Conservation (phyloP, 2,113 vertebrate genomes). For the Ondatra zibethicus region DNA sequence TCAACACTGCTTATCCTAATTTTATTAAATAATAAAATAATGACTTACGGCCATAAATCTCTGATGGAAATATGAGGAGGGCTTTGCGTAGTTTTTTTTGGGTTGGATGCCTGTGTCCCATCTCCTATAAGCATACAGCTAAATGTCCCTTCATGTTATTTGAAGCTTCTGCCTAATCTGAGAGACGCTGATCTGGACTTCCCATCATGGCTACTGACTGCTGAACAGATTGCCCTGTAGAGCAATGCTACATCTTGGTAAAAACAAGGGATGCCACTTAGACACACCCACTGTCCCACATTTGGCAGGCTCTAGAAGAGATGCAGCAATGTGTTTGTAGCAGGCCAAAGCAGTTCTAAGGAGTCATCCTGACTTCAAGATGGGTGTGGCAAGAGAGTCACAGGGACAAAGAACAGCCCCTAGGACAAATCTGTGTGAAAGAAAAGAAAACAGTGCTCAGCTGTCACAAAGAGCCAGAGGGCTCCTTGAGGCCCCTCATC, state of each 20-base stretch:
- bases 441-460: slow-evolving; percentile 50
- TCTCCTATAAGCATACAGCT: slow-evolving; percentile 45
- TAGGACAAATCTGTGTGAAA: slow-evolving; percentile 63
- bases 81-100: neutral
- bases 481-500: slow-evolving; percentile 12
- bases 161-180: slow-evolving; percentile 49
- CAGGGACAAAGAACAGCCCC: slow-evolving; percentile 70
- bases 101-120: neutral
- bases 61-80: neutral
- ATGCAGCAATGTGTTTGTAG: slow-evolving; percentile 74
- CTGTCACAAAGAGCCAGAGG: slow-evolving; percentile 51
- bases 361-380: slow-evolving; percentile 76
- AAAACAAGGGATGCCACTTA: slow-evolving; percentile 84
- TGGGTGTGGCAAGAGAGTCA: slow-evolving; percentile 79
- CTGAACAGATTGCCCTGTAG: slow-evolving; percentile 74
- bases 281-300: slow-evolving; percentile 86
- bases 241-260: slow-evolving; percentile 76
- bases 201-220: slow-evolving; percentile 59
- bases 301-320: slow-evolving; percentile 82
- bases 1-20: neutral
- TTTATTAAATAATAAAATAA: slow-evolving; percentile 44
- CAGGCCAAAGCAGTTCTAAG: slow-evolving; percentile 84
- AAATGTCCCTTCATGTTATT: slow-evolving; percentile 12
- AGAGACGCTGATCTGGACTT: slow-evolving; percentile 45
- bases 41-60: slow-evolving; percentile 46